phyloP scores from a whole-genome alignment of 1,140 invertebrate genomes.

The Sarcophaga peregrina region DNA sequence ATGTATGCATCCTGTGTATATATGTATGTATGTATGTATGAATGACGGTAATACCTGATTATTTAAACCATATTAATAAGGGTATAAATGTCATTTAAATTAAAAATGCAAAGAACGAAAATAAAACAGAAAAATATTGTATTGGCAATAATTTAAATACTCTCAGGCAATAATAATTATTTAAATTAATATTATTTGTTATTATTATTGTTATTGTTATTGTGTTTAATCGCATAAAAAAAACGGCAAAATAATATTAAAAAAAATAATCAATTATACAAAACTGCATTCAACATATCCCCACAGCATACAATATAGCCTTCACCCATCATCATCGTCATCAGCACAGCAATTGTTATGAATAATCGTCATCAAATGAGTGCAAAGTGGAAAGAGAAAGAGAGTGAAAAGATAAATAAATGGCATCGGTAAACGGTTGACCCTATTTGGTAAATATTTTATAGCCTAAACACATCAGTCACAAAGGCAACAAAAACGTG shows the following conservation, averaged over 20 bases:
- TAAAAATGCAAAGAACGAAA: not conserved
- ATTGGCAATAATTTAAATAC: not conserved
- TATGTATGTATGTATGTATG: not conserved
- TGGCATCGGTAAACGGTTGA: not conserved
- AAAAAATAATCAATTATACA: too few relatives aligned
- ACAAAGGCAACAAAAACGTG: too few relatives aligned
- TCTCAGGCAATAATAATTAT: not conserved
- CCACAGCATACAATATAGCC: not conserved
- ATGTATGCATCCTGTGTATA: too few relatives aligned
- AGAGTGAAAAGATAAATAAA: not conserved
- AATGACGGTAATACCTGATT: not conserved
- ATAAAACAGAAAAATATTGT: not conserved
- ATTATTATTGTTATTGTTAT: too few relatives aligned
- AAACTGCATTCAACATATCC: too few relatives aligned
- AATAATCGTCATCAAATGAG: not conserved
- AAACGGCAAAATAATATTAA: too few relatives aligned
- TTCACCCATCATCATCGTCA: not conserved
- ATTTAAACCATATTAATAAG: conserved; percentile 2
- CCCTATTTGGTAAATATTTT: conserved; percentile 24
- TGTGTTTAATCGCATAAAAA: too few relatives aligned
- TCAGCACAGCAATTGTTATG: not conserved
- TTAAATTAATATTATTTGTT: too few relatives aligned
- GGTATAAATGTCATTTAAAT: conserved; percentile 15
- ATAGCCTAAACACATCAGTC: not conserved
- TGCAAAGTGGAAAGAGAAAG: not conserved